phyloP scores from a whole-genome alignment of 2,888 invertebrate species.

The Peribatodes rhomboidaria region DNA sequence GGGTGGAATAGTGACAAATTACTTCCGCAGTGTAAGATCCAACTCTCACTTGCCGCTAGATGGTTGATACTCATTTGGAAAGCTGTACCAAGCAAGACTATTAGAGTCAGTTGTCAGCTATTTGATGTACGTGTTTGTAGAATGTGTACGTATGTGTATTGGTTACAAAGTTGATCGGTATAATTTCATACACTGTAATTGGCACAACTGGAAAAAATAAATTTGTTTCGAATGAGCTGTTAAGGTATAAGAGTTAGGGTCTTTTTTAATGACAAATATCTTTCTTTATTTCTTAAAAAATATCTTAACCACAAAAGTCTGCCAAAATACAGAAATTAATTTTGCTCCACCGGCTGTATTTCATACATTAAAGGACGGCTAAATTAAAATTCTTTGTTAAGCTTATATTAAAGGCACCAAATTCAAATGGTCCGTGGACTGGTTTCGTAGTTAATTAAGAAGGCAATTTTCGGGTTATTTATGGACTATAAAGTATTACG shows the following conservation, averaged over 20 bases:
- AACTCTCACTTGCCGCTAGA: neutral
- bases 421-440: conserved; percentile 61
- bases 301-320: neutral
- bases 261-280: no score
- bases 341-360: conserved; percentile 17
- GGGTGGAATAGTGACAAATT: conserved; percentile 2
- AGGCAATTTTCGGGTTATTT: conserved; percentile 83
- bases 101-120: no score
- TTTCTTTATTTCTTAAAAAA: neutral
- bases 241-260: no score
- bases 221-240: neutral
- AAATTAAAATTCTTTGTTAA: conserved; percentile 53
- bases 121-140: no score
- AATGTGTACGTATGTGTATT: no score
- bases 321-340: conserved; percentile 20
- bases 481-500: conserved; percentile 74
- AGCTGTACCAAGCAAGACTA: no score
- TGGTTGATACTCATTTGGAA: neutral
- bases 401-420: conserved; percentile 59
- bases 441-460: conserved; percentile 79
- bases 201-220: neutral
- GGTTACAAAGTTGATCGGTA: no score
- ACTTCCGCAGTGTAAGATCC: conserved; percentile 6
- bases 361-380: conserved; percentile 25
- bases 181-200: no score